Evolutionary conservation across 2,888 invertebrate species (phyloP).

Genomic region (Eilema depressum): DNA sequence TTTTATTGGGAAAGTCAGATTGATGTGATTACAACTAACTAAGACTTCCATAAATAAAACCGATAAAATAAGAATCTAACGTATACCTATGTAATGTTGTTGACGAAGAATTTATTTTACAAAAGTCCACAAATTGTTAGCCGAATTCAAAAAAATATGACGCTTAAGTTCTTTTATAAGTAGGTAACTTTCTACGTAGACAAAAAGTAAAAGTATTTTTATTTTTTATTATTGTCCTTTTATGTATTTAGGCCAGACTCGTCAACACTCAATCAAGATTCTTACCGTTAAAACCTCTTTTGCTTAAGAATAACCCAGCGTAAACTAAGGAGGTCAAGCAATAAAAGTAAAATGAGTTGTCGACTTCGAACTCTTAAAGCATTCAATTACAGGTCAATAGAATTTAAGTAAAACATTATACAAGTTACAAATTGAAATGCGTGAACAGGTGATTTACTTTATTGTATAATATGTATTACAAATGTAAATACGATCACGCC

Average conservation of each 20-base stretch:
- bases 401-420: conserved; percentile 29
- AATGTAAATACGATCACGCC: too few relatives aligned
- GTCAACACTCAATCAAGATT: conserved; percentile 35
- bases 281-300: conserved; percentile 42
- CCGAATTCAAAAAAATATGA: background rate
- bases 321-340: conserved; percentile 34
- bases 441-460: background rate
- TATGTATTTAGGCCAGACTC: conserved; percentile 28
- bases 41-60: too few relatives aligned
- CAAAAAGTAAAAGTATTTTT: conserved; percentile 3
- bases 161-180: background rate
- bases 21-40: too few relatives aligned
- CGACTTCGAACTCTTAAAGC: conserved; percentile 22
- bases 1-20: too few relatives aligned
- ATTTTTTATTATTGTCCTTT: conserved; percentile 27
- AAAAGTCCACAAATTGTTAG: too few relatives aligned
- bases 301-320: conserved; percentile 26
- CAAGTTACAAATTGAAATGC: background rate
- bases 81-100: too few relatives aligned
- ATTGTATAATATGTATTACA: background rate
- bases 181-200: conserved; percentile 11
- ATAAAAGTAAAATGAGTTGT: conserved; percentile 44
- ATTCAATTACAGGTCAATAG: conserved; percentile 33
- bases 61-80: too few relatives aligned
- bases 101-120: too few relatives aligned